A percentile compares a stretch with the other conserved stretches of the same genome.
Evolutionary conservation across 1,140 invertebrate genomes (phyloP).

Genomic region (Drosophila santomea): DNA sequence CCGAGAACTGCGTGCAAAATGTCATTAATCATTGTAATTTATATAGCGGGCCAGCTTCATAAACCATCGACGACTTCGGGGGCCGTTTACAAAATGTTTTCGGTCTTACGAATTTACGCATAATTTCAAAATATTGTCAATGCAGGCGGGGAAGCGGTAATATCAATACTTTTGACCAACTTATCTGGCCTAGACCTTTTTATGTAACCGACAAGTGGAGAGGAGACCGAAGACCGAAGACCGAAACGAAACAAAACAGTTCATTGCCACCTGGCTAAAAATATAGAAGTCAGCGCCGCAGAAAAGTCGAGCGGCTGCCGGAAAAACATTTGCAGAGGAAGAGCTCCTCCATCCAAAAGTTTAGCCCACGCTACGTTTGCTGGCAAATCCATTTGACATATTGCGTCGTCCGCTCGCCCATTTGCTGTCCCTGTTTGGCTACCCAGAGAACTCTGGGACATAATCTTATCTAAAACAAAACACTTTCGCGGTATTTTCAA

Average conservation of each 20-base stretch:
- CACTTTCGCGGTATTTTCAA: conserved; percentile 58
- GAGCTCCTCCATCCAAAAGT: conserved; percentile 8
- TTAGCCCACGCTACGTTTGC: conserved; percentile 50
- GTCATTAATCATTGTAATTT: conserved; percentile 80
- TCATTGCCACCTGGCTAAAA: conserved; percentile 76
- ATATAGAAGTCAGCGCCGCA: conserved; percentile 31
- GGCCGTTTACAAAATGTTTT: conserved; percentile 55
- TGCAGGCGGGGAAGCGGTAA: conserved; percentile 8
- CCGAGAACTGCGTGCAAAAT: conserved; percentile 78
- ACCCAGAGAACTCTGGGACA: conserved; percentile 23
- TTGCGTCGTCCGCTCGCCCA: conserved; percentile 47
- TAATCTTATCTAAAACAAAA: conserved; percentile 81
- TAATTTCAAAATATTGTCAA: conserved; percentile 75
- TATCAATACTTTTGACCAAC: conserved; percentile 4
- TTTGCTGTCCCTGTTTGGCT: conserved; percentile 1
- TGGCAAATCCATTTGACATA: conserved; percentile 76
- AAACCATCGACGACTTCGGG: conserved; percentile 59
- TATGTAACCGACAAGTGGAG: conserved; percentile 47
- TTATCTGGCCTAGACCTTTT: conserved; percentile 69
- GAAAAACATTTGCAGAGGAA: conserved; percentile 67
- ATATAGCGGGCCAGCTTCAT: conserved; percentile 67
- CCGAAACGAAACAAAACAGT: conserved; percentile 47
- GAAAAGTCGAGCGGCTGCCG: conserved; percentile 48
- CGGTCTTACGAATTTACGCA: conserved; percentile 63
- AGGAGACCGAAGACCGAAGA: conserved; percentile 7